Conservation (phyloP, 2,113 vertebrate species). For the Festucalex cinctus region DNA sequence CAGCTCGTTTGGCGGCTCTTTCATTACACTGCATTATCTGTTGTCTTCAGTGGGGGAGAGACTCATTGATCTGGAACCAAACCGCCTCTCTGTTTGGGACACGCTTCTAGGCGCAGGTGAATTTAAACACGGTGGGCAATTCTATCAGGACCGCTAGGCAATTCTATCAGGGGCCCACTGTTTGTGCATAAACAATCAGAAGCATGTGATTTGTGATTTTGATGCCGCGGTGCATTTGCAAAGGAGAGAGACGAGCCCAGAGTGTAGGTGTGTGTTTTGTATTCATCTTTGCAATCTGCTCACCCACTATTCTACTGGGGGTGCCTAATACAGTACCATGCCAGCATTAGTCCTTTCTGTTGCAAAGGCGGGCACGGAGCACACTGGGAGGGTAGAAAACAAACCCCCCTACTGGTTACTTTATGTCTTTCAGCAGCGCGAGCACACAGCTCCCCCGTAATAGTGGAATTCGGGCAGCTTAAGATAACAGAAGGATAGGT, state of each 20-base stretch:
- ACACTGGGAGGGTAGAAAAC: slow-evolving; percentile 74
- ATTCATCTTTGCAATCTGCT: slow-evolving; percentile 76
- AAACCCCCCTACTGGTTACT: slow-evolving; percentile 74
- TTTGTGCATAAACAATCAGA: slow-evolving; percentile 76
- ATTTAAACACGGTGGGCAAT: slow-evolving; percentile 74
- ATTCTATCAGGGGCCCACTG: slow-evolving; percentile 74
- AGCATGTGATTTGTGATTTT: slow-evolving; percentile 76
- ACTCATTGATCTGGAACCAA: slow-evolving; percentile 78
- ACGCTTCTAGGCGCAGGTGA: slow-evolving; percentile 73
- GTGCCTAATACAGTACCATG: slow-evolving; percentile 74
- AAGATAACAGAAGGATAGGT: slow-evolving; percentile 72
- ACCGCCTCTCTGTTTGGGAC: slow-evolving; percentile 74
- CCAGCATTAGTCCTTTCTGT: slow-evolving; percentile 75
- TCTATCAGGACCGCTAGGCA: slow-evolving; percentile 71
- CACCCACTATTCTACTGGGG: slow-evolving; percentile 74
- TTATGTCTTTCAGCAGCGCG: slow-evolving; percentile 71
- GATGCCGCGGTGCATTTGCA: slow-evolving; percentile 68
- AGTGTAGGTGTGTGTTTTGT: slow-evolving; percentile 75
- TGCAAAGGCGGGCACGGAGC: slow-evolving; percentile 68
- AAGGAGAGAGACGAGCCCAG: slow-evolving; percentile 63
- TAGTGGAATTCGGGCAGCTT: slow-evolving; percentile 71
- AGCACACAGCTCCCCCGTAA: slow-evolving; percentile 65
- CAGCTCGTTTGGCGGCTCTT: slow-evolving; percentile 76
- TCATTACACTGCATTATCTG: slow-evolving; percentile 76
- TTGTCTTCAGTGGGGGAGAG: slow-evolving; percentile 73